Evolutionary conservation across 2,113 vertebrate genomes (phyloP).

Genomic region (Neotragus pygmaeus): DNA sequence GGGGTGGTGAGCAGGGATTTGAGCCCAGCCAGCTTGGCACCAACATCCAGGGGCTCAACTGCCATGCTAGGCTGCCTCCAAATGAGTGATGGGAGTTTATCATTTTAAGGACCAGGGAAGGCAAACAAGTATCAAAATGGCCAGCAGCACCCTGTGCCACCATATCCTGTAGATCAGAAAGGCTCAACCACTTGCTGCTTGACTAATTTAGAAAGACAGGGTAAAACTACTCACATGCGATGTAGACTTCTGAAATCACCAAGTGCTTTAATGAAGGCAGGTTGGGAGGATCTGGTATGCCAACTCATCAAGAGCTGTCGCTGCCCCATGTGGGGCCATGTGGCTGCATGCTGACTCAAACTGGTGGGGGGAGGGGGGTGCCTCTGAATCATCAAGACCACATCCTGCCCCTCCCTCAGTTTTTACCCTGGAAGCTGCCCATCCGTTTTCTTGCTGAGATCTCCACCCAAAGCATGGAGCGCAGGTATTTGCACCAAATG

Average conservation of each 20-base stretch:
- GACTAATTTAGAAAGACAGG: constrained; percentile 11
- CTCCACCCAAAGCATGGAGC: background rate
- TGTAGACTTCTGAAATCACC: constrained; percentile 9
- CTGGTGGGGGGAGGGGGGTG: background rate
- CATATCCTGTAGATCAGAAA: constrained; percentile 25
- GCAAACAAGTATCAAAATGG: background rate
- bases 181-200: background rate
- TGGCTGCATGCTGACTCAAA: constrained; percentile 66
- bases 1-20: background rate
- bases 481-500: constrained; percentile 39
- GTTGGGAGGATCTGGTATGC: background rate
- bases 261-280: constrained; percentile 4
- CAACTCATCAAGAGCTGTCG: constrained; percentile 38
- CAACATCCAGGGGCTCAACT: background rate
- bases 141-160: background rate
- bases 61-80: background rate
- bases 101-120: background rate
- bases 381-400: constrained; percentile 68
- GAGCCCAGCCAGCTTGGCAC: background rate
- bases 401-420: constrained; percentile 69
- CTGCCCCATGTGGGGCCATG: constrained; percentile 9
- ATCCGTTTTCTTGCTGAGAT: background rate
- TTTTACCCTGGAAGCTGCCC: constrained; percentile 55
- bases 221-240: background rate
- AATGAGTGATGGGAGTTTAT: background rate